These are phyloP conservation scores for Eledona agricola DNA, from an alignment of 2,888 invertebrate genomes.

Conservation along the genomic window DNA sequence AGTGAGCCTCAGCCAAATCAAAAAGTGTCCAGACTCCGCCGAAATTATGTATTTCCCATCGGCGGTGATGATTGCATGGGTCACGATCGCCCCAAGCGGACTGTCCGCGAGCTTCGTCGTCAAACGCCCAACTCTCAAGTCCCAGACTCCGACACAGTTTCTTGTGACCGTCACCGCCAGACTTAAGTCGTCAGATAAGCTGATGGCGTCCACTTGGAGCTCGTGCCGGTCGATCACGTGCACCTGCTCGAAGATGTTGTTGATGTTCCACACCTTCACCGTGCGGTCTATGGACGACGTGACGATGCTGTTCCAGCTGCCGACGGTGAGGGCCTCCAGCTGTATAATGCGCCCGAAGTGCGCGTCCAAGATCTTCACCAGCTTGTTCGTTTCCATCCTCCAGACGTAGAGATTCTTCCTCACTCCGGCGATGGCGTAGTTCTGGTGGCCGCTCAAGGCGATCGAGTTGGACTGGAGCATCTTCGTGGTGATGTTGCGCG, in stretches of 20 bases:
- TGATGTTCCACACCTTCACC: conserved; percentile 99
- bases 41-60: conserved; percentile 87
- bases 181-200: conserved; percentile 79
- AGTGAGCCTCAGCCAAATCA: conserved; percentile 86
- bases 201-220: conserved; percentile 91
- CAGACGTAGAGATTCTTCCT: conserved; percentile 94
- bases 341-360: conserved; percentile 97
- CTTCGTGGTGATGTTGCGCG: conserved; percentile 91
- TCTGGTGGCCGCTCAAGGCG: conserved; percentile 88
- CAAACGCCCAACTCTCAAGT: conserved; percentile 85
- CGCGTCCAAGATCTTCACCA: conserved; percentile 93
- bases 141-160: conserved; percentile 96
- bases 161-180: conserved; percentile 93
- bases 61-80: conserved; percentile 88
- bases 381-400: conserved; percentile 80
- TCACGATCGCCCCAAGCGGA: conserved; percentile 92
- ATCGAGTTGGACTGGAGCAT: conserved; percentile 91
- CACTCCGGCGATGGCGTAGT: conserved; percentile 95
- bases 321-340: conserved; percentile 84
- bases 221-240: conserved; percentile 96
- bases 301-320: conserved; percentile 92
- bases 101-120: conserved; percentile 88
- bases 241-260: conserved; percentile 97
- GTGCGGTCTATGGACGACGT: conserved; percentile 98
- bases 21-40: conserved; percentile 89